Evolutionary conservation across 2,888 invertebrate genomes (phyloP), one percentile per base, ranked within the genome.

Genomic region (Congeria kusceri): DNA sequence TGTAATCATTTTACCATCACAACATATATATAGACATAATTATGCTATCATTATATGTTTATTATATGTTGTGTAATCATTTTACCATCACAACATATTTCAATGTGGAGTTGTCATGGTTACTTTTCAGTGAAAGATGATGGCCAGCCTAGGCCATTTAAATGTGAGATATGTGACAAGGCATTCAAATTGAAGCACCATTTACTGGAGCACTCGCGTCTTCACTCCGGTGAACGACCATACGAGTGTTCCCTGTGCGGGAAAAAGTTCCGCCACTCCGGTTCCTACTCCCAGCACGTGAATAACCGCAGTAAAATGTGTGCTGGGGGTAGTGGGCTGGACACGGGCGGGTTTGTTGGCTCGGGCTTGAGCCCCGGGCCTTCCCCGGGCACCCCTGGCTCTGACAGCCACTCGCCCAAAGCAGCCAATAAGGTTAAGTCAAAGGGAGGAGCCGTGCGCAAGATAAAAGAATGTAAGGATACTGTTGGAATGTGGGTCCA

Each of bases 131-230:
- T 83, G 74, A 79, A 77, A 63, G 83, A 83, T 64, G 83, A 83
- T 56, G 83, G 83, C 20, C 73, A 58, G 69, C 86, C 87, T 53
- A 80, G 87, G 67, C 86, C 84, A 32, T 86, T 84, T 70, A 84
- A 84, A 39, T 87, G 87, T 71, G 87, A 87, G 61, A 85, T 82
- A 28, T 87, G 87, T 75, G 87, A 86, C 76, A 87, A 87, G 64
- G 87, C 87, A 18, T 87, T 87, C 76, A 87, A 87, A 74, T 83
- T 86, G 63, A 87, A 87, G 67, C 87, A 87, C 69, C 87, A 87
- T 75, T 78, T 87, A 71, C 75, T 85, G 76, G 87, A 87, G 77
- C 87, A 87, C 73, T 82, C 84, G 27, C 82, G 87, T 46, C 87
- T 87, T 53, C 87, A 87, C 69, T 83, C 85, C 44, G 87, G 87